Conservation (phyloP, 2,113 vertebrate genomes). For the Tragelaphus strepsiceros region DNA sequence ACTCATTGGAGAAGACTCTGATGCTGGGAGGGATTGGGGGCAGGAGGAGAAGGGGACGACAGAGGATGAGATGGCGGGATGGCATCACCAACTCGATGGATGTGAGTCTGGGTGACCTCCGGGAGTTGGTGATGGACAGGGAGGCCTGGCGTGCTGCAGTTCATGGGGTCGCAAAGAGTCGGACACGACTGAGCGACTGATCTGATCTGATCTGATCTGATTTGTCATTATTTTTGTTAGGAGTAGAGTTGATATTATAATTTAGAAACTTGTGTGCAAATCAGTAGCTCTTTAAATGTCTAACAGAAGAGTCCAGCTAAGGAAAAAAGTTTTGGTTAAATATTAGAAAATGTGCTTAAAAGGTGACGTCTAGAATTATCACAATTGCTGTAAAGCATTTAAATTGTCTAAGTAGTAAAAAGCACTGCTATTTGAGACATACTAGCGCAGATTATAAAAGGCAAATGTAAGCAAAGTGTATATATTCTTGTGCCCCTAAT, state of each 20-base stretch:
- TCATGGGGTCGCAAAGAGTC: no score
- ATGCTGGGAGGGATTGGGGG: no score
- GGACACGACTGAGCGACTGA: no score
- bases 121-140: no score
- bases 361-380: not conserved
- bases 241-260: not conserved
- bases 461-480: not conserved
- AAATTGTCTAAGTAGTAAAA: not conserved
- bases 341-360: not conserved
- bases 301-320: not conserved
- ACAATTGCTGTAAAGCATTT: not conserved
- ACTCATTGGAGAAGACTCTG: no score
- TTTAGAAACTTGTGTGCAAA: not conserved
- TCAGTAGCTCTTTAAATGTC: not conserved
- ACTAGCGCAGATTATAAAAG: not conserved
- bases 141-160: no score
- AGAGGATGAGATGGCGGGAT: no score
- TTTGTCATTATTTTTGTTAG: not conserved
- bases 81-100: no score
- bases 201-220: no score
- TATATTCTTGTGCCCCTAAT: not conserved
- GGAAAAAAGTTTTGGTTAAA: not conserved
- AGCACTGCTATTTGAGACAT: not conserved
- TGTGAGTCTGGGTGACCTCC: no score
- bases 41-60: no score